A percentile compares a stretch with the other conserved stretches of the same genome.
phyloP scores from a whole-genome alignment of 2,113 vertebrate species.

The Spea bombifrons region DNA sequence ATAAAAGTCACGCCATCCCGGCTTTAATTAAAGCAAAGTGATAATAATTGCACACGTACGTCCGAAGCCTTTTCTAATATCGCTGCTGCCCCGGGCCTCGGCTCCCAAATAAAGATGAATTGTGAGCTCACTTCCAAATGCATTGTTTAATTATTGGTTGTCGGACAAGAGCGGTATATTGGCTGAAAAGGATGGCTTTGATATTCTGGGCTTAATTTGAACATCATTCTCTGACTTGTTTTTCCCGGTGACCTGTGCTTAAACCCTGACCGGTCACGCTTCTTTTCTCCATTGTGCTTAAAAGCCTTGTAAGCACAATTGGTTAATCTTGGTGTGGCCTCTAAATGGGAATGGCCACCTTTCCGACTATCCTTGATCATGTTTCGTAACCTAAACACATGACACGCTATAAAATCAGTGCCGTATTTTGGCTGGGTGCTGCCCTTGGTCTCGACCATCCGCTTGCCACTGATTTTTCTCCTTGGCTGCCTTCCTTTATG shows the following conservation, averaged over 20 bases:
- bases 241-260: slow-evolving; percentile 31
- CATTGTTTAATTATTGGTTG: slow-evolving; percentile 46
- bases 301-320: slow-evolving; percentile 16
- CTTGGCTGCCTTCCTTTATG: no score
- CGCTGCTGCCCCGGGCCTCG: slow-evolving; percentile 15
- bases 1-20: slow-evolving; percentile 33
- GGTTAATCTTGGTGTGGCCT: neutral
- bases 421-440: no score
- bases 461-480: no score
- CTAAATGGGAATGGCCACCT: neutral
- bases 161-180: slow-evolving; percentile 35
- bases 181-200: slow-evolving; percentile 40
- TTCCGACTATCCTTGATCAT: no score
- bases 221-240: slow-evolving; percentile 33
- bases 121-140: slow-evolving; percentile 6
- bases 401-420: no score
- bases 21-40: slow-evolving; percentile 34
- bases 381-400: no score
- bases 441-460: no score
- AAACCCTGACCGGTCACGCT: slow-evolving; percentile 7
- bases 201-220: slow-evolving; percentile 43
- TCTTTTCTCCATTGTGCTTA: slow-evolving; percentile 11
- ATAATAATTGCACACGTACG: slow-evolving; percentile 41
- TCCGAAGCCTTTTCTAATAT: slow-evolving; percentile 37
- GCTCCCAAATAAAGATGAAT: slow-evolving; percentile 43